Evolutionary conservation across 2,113 vertebrate species (phyloP).

Genomic region (Strigops habroptila): DNA sequence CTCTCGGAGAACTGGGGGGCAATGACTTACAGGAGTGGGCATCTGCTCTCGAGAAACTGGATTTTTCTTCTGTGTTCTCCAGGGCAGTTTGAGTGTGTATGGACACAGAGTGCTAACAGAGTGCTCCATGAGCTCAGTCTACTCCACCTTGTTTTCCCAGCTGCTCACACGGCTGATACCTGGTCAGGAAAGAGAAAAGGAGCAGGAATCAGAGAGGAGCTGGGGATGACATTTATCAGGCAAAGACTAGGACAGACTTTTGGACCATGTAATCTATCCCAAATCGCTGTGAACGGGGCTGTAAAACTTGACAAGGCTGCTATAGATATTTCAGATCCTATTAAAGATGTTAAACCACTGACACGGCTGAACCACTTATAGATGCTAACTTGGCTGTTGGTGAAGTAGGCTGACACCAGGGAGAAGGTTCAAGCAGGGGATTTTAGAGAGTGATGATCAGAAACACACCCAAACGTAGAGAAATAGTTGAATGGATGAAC

Average conservation of each 20-base stretch:
- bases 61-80: background rate
- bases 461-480: background rate
- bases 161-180: background rate
- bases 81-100: background rate
- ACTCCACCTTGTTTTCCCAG: background rate
- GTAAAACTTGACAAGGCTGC: conserved; percentile 35
- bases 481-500: background rate
- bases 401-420: background rate
- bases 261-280: conserved; percentile 2
- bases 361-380: background rate
- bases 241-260: conserved; percentile 28
- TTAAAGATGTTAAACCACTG: conserved; percentile 44
- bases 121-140: background rate
- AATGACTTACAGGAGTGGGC: background rate
- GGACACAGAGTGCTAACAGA: background rate
- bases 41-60: background rate
- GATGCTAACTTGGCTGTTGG: background rate
- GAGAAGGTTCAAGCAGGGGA: background rate
- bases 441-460: background rate
- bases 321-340: conserved; percentile 16
- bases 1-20: background rate
- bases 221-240: conserved; percentile 33
- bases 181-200: background rate
- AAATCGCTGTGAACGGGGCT: conserved; percentile 27
- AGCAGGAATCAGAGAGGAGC: conserved; percentile 14